Conservation (phyloP, 1,140 invertebrate species). For the Listronotus oregonensis region DNA sequence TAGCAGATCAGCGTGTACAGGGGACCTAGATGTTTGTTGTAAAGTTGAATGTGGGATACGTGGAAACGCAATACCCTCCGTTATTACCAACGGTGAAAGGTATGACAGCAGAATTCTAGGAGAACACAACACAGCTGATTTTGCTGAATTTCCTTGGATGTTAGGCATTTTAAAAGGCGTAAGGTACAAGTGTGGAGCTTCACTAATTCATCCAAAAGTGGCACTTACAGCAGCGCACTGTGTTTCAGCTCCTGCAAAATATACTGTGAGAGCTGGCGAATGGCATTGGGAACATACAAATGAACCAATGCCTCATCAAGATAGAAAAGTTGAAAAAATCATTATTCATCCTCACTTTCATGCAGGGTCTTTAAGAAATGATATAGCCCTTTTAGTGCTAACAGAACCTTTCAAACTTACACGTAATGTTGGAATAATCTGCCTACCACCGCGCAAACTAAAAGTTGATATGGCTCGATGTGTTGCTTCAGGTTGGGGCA, state of each 20-base stretch:
- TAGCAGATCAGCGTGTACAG: constrained; percentile 14
- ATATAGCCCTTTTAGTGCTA: constrained; percentile 72
- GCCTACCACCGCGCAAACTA: constrained; percentile 54
- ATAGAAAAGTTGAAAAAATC: constrained; percentile 41
- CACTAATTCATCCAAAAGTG: constrained; percentile 52
- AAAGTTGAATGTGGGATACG: constrained; percentile 47
- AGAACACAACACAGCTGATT: constrained; percentile 38
- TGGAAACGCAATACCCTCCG: constrained; percentile 1
- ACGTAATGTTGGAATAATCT: constrained; percentile 59
- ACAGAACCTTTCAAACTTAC: constrained; percentile 61
- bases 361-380: constrained; percentile 64
- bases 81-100: background rate
- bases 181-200: constrained; percentile 48
- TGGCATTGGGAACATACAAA: constrained; percentile 60
- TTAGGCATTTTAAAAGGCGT: constrained; percentile 44
- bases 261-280: constrained; percentile 60
- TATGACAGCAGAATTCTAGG: constrained; percentile 28
- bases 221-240: constrained; percentile 53
- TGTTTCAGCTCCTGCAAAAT: constrained; percentile 29
- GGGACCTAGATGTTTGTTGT: constrained; percentile 52
- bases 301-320: constrained; percentile 60
- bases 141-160: constrained; percentile 53
- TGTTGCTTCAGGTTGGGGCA: constrained; percentile 71
- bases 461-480: constrained; percentile 54
- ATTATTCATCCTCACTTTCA: constrained; percentile 47